Evolutionary conservation across 2,797 vertebrate species (phyloP).

Genomic region (Sitta carolinensis): DNA sequence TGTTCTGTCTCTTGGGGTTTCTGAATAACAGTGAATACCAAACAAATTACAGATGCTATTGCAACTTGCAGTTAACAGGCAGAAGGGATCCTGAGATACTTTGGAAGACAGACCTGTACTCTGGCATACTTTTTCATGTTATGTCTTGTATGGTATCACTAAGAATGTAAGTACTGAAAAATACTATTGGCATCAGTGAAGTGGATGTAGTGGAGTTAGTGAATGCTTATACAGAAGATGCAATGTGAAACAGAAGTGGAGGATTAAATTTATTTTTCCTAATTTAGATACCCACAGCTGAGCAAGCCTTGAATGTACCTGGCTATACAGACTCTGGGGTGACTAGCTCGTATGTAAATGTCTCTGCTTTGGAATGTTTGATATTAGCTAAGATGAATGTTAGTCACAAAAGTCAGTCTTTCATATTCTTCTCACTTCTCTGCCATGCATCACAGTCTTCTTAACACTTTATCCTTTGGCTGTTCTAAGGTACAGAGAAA

Average conservation of each 20-base stretch:
- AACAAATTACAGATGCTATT: neutral
- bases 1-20: neutral
- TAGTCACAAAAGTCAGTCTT: neutral
- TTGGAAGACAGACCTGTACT: neutral
- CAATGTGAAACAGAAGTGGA: neutral
- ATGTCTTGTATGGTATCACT: neutral
- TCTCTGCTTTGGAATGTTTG: neutral
- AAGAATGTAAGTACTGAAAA: neutral
- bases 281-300: neutral
- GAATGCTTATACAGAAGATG: neutral
- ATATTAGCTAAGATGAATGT: conserved; percentile 3
- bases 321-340: neutral
- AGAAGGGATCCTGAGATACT: neutral
- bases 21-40: neutral
- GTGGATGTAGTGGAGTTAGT: neutral
- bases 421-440: neutral
- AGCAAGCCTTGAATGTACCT: neutral
- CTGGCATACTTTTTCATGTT: neutral
- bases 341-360: neutral
- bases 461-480: neutral
- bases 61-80: neutral
- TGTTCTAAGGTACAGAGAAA: neutral
- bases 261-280: neutral
- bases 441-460: neutral
- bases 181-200: neutral